These are phyloP conservation scores for Lytechinus pictus DNA, from an alignment of 35 echinoderm and acorn worm species.

Conservation along the genomic window DNA sequence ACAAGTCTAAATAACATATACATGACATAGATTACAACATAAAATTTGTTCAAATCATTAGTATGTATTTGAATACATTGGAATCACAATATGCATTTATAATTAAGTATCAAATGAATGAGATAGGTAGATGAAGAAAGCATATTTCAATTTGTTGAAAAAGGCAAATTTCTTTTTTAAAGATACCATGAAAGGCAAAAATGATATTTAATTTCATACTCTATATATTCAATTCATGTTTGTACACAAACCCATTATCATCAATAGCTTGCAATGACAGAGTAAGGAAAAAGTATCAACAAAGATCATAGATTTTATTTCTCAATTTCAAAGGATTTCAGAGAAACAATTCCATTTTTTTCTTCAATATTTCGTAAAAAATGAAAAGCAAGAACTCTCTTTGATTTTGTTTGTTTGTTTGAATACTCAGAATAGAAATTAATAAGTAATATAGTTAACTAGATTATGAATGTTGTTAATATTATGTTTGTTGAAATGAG, in stretches of 20 bases:
- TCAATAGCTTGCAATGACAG: too few species aligned
- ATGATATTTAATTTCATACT: neutral
- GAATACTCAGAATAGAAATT: too few species aligned
- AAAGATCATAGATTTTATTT: too few species aligned
- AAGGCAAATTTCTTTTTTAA: conserved; percentile 6
- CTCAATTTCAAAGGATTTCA: too few species aligned
- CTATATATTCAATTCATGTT: neutral
- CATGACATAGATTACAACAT: neutral
- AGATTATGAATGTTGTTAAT: too few species aligned
- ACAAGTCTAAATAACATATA: conserved; percentile 1
- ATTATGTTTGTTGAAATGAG: neutral
- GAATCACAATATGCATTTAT: neutral
- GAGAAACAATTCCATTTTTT: too few species aligned
- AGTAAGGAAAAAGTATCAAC: too few species aligned
- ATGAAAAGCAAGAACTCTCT: too few species aligned
- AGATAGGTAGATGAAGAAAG: conserved; percentile 12
- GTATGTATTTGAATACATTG: neutral
- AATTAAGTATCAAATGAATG: neutral
- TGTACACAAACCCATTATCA: too few species aligned
- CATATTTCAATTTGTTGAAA: neutral
- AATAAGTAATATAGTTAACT: too few species aligned
- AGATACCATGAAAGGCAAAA: neutral
- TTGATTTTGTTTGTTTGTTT: too few species aligned
- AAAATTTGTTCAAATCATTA: neutral
- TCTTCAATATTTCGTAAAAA: too few species aligned